phyloP scores from a whole-genome alignment of 2,797 vertebrate species.

The Tragelaphus eurycerus region DNA sequence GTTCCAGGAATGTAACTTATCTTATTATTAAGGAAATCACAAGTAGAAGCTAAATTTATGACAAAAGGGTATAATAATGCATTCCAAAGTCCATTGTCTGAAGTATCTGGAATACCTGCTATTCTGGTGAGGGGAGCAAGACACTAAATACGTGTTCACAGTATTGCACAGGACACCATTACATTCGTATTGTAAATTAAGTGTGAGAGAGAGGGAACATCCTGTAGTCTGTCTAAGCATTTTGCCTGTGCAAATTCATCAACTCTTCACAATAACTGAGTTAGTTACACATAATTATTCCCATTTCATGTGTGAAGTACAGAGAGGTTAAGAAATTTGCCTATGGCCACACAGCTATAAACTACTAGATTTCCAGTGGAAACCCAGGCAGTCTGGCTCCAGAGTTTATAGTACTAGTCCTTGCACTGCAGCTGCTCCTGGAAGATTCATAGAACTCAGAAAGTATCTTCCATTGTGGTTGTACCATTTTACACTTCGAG shows the following conservation, averaged over 20 bases:
- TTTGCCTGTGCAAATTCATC: not conserved
- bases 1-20: constrained; percentile 33
- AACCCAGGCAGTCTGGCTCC: not conserved
- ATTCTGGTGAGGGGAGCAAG: not conserved
- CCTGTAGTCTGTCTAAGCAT: constrained; percentile 1
- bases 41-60: not conserved
- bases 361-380: not conserved
- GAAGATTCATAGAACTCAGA: not conserved
- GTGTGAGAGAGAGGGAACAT: not conserved
- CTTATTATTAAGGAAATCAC: constrained; percentile 24
- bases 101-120: not conserved
- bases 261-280: not conserved
- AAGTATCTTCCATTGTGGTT: not conserved
- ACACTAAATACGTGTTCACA: not conserved
- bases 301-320: not conserved
- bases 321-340: not conserved
- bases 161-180: not conserved
- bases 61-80: not conserved
- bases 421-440: not conserved
- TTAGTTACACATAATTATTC: not conserved
- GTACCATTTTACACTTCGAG: not conserved
- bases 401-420: not conserved
- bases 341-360: not conserved
- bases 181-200: not conserved
- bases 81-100: constrained; percentile 21